Conservation (phyloP, 2,888 invertebrate species). For the Brachylomia viminalis region DNA sequence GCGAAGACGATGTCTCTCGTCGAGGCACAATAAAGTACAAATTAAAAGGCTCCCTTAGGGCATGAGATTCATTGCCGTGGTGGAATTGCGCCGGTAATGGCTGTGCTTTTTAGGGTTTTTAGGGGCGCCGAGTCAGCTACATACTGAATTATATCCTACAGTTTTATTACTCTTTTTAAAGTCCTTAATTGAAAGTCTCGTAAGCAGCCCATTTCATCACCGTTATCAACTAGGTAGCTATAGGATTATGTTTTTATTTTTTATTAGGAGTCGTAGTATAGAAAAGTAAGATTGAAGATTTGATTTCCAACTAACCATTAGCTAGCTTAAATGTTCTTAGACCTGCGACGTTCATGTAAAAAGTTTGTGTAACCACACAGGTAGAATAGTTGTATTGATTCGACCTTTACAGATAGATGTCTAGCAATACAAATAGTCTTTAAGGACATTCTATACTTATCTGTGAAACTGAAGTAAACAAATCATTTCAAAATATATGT, state of each 20-base stretch:
- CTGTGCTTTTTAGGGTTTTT: constrained; percentile 72
- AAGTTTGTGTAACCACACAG: constrained; percentile 40
- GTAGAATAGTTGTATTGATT: constrained; percentile 36
- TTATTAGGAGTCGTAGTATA: neutral
- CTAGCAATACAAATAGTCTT: constrained; percentile 2
- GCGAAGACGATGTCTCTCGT: constrained; percentile 53
- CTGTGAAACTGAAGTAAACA: neutral
- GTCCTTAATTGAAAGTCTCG: constrained; percentile 21
- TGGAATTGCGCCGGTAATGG: constrained; percentile 75
- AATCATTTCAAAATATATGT: neutral
- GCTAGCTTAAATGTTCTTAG: neutral
- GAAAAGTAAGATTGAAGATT: neutral
- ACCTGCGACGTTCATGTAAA: constrained; percentile 19
- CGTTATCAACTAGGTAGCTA: neutral
- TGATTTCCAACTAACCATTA: neutral
- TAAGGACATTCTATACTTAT: neutral
- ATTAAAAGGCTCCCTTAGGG: constrained; percentile 81
- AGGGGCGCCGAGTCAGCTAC: constrained; percentile 47
- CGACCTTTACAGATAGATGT: constrained; percentile 21
- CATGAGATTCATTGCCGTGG: constrained; percentile 78
- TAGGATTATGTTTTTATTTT: neutral
- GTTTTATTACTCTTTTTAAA: constrained; percentile 43
- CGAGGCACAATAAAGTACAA: constrained; percentile 77
- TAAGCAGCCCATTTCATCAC: constrained; percentile 5
- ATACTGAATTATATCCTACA: constrained; percentile 49